Base-by-base conservation (phyloP, 2,797 vertebrate genomes). In the Sebastes diploproa region DNA sequence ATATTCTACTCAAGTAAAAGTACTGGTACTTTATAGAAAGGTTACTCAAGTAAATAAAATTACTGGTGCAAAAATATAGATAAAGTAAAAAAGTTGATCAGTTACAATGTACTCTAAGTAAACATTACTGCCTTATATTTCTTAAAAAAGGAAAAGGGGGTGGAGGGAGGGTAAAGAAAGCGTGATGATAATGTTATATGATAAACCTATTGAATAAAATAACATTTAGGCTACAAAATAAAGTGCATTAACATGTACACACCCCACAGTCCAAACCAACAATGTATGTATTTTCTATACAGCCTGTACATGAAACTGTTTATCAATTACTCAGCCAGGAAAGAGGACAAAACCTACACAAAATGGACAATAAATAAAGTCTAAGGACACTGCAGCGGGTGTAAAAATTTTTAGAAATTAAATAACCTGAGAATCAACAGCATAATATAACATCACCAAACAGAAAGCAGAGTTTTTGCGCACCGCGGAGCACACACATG, bases 371-470 rank as follows among this genome's bases (percentile, higher is more conserved):
- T 59, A 29, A 55, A 55, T 55, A 59, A 59, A 16, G 13, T 1
- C 4, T 5, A 8, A 3, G 13, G 2, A 29, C 25, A 59, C 7
- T 0, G 0, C 25, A 27, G 56, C 0, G 12, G 0, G 23, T 59
- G 25, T 14, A 9, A 59, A 13, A 18, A 9, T 7, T 42, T 1
- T 14, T 42, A 18, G 25, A 16, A 16, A 42, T 42, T 1, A 16
- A 42, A 42, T 42, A 7, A 42, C 5, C 13, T 6, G 20, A 22
- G 32, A 22, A 34, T 22, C n/a, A 36, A 7, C 11, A 23, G 32
- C 6, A 22, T 1, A 63, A 61, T 61, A 32, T 12, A 63, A 36
- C n/a, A 38, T 38, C 7, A 23, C 7, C 34, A 23, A 14, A 36
- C 61, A 34, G n/a, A 36, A 2, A 22, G 0, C 32, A 63, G 0